Evolutionary conservation across 2,113 vertebrate species (phyloP), one percentile per base, ranked within the genome.

Genomic region (Melanocharis versteri): DNA sequence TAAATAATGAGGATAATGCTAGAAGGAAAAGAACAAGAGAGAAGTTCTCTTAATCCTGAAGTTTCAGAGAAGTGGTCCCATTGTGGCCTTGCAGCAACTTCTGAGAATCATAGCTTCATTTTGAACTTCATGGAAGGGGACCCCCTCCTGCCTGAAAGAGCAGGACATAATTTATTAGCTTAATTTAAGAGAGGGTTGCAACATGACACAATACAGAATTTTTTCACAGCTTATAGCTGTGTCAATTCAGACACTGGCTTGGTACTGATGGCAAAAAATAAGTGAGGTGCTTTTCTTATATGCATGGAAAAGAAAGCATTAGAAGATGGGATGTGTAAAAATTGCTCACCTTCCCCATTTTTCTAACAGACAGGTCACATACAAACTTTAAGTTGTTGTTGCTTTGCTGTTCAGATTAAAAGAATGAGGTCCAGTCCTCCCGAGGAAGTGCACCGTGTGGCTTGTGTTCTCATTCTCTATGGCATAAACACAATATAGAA

Each of bases 1-100:
- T 88, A 95, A 96, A 93, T 95, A 96, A 92, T 82, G 85, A 93
- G 94, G 86, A 78, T 92, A 93, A 81, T 31, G n/a, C 48, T 69
- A 68, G 90, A 78, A 95, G 76, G 69, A 81, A 96, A 96, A 93
- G 91, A 94, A 70, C n/a, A 33, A 60, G 64, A 68, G 44, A 81
- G 83, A 90, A 83, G 88, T 92, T 90, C 69, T 87, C 83, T 68
- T 89, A 93, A 83, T 78, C 56, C 90, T 61, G 23, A 40, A 81
- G 42, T 87, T 89, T 71, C 9, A 1, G 76, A 77, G 56, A n/a
- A 58, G 7, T 30, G 40, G 76, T 64, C 45, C 12, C 22, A 58
- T 15, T 15, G 1, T 58, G 39, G 71, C 62, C 66, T 85, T 58
- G 64, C 42, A 87, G 27, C 16, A 40, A 14, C 39, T 66, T 16